phyloP scores from a whole-genome alignment of 2,888 invertebrate species.

The Andrena bicolor region DNA sequence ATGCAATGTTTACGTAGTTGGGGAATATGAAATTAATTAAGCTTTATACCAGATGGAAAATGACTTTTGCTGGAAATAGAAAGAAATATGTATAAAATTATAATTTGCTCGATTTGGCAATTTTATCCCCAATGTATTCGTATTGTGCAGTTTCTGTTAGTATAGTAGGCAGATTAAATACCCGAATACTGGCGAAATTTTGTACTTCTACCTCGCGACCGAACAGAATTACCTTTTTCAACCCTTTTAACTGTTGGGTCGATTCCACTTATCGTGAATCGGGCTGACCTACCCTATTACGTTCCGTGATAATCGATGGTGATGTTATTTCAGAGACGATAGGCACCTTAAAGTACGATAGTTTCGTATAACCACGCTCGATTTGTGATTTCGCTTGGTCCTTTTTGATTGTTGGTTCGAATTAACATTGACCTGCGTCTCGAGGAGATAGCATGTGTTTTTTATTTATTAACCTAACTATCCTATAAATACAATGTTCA shows the following conservation, averaged over 20 bases:
- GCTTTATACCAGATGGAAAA: neutral
- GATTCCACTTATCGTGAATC: constrained; percentile 70
- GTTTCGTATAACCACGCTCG: constrained; percentile 30
- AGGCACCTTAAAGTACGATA: constrained; percentile 57
- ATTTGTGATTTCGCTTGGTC: constrained; percentile 45
- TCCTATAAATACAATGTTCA: constrained; percentile 1
- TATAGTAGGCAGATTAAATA: constrained; percentile 53
- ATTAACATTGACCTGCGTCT: neutral
- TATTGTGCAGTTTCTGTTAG: constrained; percentile 28
- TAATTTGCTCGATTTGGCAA: constrained; percentile 10
- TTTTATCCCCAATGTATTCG: constrained; percentile 23
- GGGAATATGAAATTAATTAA: neutral
- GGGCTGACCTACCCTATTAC: constrained; percentile 69
- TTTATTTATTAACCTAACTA: neutral
- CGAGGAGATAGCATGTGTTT: neutral
- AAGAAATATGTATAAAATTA: neutral
- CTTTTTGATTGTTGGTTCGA: constrained; percentile 20
- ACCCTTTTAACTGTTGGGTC: constrained; percentile 63
- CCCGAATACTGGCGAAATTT: constrained; percentile 61
- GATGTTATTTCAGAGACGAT: constrained; percentile 66
- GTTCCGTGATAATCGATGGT: constrained; percentile 67
- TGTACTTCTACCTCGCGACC: constrained; percentile 51
- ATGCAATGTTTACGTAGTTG: neutral
- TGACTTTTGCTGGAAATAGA: neutral
- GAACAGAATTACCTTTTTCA: constrained; percentile 64